These are phyloP conservation scores for Papio anubis DNA, from an alignment of 2,113 vertebrate species.

Conservation along the genomic window DNA sequence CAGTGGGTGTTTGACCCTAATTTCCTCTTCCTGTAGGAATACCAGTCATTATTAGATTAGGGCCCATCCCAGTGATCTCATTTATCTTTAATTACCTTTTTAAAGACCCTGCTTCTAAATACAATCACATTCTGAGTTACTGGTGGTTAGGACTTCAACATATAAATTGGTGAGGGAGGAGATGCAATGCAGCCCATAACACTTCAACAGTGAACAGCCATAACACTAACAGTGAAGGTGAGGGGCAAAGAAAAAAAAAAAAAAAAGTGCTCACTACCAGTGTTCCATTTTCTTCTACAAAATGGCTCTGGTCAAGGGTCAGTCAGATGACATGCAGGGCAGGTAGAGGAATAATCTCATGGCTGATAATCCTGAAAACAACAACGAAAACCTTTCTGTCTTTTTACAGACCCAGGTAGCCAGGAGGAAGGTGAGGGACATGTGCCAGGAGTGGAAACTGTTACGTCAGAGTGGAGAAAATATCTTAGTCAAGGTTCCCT, in stretches of 20 bases:
- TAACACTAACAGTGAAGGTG: not conserved
- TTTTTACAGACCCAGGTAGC: not conserved
- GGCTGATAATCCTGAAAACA: not conserved
- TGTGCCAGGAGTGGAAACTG: not conserved
- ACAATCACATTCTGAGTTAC: not conserved
- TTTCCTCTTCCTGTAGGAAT: not conserved
- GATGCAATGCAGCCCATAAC: not conserved
- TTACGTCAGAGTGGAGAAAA: not conserved
- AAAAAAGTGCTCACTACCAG: not conserved
- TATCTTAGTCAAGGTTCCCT: not conserved
- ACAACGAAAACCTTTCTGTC: not conserved
- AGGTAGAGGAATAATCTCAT: not conserved
- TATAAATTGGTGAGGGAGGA: not conserved
- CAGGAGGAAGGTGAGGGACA: not conserved
- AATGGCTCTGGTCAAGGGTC: fast-evolving
- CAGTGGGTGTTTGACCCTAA: not conserved
- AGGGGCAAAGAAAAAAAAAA: not conserved
- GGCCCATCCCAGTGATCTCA: not conserved
- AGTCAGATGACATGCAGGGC: not conserved
- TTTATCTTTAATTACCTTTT: not conserved
- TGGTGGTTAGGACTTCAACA: not conserved
- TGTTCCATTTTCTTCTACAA: not conserved
- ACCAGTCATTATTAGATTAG: not conserved
- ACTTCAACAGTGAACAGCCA: not conserved
- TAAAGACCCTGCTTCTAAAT: not conserved